These are phyloP conservation scores for Sebastes reedi DNA, from an alignment of 2,797 vertebrate species.

Conservation along the genomic window DNA sequence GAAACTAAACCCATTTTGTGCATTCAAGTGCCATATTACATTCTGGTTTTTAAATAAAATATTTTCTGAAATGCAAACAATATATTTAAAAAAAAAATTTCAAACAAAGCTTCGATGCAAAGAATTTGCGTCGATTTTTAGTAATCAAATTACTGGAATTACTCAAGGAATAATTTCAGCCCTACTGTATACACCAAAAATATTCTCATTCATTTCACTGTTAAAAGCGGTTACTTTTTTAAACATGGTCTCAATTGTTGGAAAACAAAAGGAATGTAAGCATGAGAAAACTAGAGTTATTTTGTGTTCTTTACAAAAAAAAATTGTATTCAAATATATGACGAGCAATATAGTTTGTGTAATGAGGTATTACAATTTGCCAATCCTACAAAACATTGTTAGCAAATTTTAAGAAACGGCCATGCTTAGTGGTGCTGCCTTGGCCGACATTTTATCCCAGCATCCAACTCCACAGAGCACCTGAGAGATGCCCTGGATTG, in stretches of 20 bases:
- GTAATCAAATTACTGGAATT: no score
- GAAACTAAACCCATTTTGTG: no score
- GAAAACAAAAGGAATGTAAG: not conserved
- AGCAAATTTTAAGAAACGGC: not conserved
- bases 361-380: not conserved
- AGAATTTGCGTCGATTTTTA: no score
- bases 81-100: no score
- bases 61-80: no score
- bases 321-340: not conserved
- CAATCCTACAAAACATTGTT: not conserved
- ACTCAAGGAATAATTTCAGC: no score
- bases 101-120: no score
- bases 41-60: no score
- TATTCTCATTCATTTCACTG: not conserved
- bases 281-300: not conserved
- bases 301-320: not conserved
- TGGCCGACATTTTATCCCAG: not conserved
- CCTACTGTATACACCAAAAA: not conserved
- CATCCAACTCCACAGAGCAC: not conserved
- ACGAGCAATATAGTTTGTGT: not conserved
- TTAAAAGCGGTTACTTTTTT: not conserved
- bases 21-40: no score
- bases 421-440: not conserved
- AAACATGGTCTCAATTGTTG: not conserved
- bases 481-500: conserved; percentile 26